Evolutionary conservation across 2,797 vertebrate genomes (phyloP).

Genomic region (Mus spretus): DNA sequence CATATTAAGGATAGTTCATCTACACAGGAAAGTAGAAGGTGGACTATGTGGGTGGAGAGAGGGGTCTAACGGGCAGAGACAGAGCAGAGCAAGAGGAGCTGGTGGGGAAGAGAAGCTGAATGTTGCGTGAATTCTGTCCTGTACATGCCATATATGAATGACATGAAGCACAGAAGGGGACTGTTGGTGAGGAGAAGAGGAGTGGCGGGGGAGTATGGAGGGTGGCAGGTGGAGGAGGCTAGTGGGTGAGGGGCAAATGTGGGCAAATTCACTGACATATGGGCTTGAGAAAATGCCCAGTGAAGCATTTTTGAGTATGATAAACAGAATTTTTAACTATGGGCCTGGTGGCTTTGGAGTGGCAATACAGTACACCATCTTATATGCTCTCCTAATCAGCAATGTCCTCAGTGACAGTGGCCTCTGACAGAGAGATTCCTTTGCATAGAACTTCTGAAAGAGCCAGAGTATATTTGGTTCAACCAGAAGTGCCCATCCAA

Average conservation of each 20-base stretch:
- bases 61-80: neutral
- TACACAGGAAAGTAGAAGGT: neutral
- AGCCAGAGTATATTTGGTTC: neutral
- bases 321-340: neutral
- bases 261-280: neutral
- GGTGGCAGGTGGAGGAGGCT: neutral
- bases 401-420: neutral
- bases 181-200: neutral
- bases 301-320: neutral
- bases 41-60: neutral
- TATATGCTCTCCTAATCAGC: neutral
- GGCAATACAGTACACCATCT: neutral
- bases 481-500: neutral
- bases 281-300: neutral
- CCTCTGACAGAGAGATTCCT: neutral
- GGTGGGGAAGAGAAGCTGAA: neutral
- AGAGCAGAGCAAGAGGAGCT: neutral
- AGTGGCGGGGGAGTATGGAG: neutral
- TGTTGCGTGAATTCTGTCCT: neutral
- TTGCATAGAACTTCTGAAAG: neutral
- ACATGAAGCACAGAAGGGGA: neutral
- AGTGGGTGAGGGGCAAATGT: neutral
- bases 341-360: neutral
- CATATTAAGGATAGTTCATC: neutral
- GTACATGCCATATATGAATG: neutral